Percentiles rank a stretch among this genome's conserved stretches.
Conservation (phyloP, 2,113 vertebrate genomes). For the Phylloscopus whistleri region DNA sequence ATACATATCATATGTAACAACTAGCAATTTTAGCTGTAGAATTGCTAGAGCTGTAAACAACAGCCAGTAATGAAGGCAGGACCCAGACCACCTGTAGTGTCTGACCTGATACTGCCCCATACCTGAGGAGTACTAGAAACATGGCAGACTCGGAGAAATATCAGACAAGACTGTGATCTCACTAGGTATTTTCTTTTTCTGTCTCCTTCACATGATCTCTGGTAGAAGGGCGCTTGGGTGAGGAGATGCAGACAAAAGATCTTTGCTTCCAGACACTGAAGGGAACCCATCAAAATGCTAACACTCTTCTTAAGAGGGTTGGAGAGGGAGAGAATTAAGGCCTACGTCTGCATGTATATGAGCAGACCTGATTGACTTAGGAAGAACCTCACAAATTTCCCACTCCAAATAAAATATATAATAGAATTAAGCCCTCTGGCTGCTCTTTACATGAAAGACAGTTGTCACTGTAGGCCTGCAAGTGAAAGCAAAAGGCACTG, state of each 20-base stretch:
- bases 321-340: not conserved
- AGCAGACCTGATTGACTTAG: not conserved
- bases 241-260: not conserved
- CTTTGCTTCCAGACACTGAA: not conserved
- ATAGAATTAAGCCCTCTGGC: not conserved
- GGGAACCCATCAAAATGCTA: not conserved
- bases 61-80: not conserved
- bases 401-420: not conserved
- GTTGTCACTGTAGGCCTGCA: not conserved
- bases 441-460: not conserved
- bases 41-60: not conserved
- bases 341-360: fast-evolving
- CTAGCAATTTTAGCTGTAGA: not conserved
- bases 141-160: not conserved
- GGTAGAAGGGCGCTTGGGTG: not conserved
- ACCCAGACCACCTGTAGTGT: not conserved
- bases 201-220: fast-evolving
- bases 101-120: not conserved
- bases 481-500: not conserved
- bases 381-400: not conserved
- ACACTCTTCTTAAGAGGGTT: not conserved
- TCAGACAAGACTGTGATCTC: not conserved
- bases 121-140: not conserved
- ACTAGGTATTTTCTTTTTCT: not conserved
- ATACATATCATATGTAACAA: not conserved